These are phyloP conservation scores for Ptychoptera albimana DNA, from an alignment of 2,888 invertebrate species.

Conservation along the genomic window DNA sequence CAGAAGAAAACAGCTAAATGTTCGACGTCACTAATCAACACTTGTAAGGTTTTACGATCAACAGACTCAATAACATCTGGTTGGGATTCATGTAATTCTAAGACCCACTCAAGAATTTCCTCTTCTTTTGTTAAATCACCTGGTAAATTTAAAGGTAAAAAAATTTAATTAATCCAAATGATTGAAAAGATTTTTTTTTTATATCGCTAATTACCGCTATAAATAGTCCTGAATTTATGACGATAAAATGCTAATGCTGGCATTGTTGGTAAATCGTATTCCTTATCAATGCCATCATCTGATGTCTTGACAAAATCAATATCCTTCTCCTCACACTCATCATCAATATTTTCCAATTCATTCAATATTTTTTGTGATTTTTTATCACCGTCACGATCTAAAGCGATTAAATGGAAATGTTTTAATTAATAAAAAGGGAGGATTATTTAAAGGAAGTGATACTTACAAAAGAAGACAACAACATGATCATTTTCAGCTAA, in stretches of 20 bases:
- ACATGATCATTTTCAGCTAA: slow-evolving; percentile 74
- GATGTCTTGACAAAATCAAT: slow-evolving; percentile 87
- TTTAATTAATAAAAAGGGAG: neutral
- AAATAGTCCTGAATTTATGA: slow-evolving; percentile 76
- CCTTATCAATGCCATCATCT: slow-evolving; percentile 71
- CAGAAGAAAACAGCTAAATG: slow-evolving; percentile 87
- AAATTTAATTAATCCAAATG: too few species aligned
- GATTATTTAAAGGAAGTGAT: slow-evolving; percentile 1
- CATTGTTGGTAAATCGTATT: slow-evolving; percentile 67
- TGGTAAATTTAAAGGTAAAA: too few species aligned
- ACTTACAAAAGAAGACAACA: slow-evolving; percentile 86
- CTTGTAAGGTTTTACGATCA: slow-evolving; percentile 77
- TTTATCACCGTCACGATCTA: slow-evolving; percentile 80
- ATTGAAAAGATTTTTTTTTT: too few species aligned
- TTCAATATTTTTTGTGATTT: slow-evolving; percentile 75
- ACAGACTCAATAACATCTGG: slow-evolving; percentile 85
- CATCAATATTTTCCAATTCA: slow-evolving; percentile 83
- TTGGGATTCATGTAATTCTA: slow-evolving; percentile 65
- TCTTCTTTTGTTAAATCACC: slow-evolving; percentile 84
- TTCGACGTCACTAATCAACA: slow-evolving; percentile 76
- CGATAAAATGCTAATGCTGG: slow-evolving; percentile 78
- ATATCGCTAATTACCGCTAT: slow-evolving; percentile 34
- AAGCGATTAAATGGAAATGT: slow-evolving; percentile 1
- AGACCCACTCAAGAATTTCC: slow-evolving; percentile 76
- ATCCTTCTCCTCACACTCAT: slow-evolving; percentile 81